phyloP scores from a whole-genome alignment of 2,888 invertebrate genomes.

The Strigamia maritima region DNA sequence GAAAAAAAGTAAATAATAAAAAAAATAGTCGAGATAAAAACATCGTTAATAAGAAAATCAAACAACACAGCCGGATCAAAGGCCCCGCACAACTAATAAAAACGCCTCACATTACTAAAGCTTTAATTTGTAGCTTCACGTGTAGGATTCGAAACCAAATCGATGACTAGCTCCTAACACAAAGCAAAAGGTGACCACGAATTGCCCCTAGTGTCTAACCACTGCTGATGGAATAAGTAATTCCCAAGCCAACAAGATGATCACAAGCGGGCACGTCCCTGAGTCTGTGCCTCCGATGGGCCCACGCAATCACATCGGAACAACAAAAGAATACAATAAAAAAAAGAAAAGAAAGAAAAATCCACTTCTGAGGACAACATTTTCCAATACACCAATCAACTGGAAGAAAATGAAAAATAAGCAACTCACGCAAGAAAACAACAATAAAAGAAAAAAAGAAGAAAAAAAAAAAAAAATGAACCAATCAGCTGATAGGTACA shows the following conservation, averaged over 20 bases:
- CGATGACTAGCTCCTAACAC: constrained; percentile 18
- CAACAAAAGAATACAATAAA: background rate
- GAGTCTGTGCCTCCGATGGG: background rate
- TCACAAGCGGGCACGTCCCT: constrained; percentile 2
- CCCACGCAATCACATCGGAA: background rate
- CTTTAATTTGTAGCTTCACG: constrained; percentile 11
- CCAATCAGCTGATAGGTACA: background rate
- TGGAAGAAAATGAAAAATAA: constrained; percentile 22
- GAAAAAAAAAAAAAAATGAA: background rate
- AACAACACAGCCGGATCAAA: background rate
- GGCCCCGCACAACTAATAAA: background rate
- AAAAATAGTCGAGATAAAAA: background rate
- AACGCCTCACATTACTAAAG: background rate
- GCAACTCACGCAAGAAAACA: background rate
- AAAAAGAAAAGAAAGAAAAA: background rate
- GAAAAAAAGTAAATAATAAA: no score
- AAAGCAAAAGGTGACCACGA: background rate
- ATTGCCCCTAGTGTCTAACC: constrained; percentile 7
- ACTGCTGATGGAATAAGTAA: constrained; percentile 28
- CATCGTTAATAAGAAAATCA: background rate
- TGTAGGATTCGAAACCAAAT: constrained; percentile 6
- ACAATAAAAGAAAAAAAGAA: background rate
- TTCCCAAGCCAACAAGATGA: constrained; percentile 25
- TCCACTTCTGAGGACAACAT: background rate
- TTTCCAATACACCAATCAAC: constrained; percentile 22